Base-by-base conservation (phyloP, 2,888 invertebrate species). In the Schrankia costaestrigalis region DNA sequence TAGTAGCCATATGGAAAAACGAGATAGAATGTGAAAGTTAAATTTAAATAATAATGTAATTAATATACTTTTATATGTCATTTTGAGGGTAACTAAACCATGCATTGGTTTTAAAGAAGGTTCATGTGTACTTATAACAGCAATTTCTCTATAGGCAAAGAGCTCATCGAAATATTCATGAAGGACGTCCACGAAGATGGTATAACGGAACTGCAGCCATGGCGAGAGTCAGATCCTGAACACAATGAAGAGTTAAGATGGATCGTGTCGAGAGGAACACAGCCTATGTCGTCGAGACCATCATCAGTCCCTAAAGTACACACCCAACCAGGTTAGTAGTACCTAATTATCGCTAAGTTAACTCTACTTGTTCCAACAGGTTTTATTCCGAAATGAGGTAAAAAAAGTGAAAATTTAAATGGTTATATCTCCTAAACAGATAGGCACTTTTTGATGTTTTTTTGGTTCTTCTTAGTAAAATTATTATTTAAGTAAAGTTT, bases 151-250 rank as follows among this genome's bases (percentile, higher is more conserved):
- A 11, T 10, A 95, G 96, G 98, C 49, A 97, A 97, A 72, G 97
- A 98, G 82, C 94, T 98, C 34, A 95, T 98, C 63, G 97, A 98
- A 74, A 91, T 90, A 73, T 97, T 97, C 80, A 93, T 98, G 71
- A 89, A 89, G 38, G 92, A 95, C 67, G 84, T 98, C 31, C 83
- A 91, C 56, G 90, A 90, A 14, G 94, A 95, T 53, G 97, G 96
- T 1, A 85, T 95, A 12, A 90, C 89, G 3, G 82, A 90, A 30
- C 90, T 95, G 28, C 78, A 89, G 22, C 90, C 90, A 0, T 95
- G 94, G 94, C 52, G 55, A 22, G 71, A 77, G 24, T 58, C 69
- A 0, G 71, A 78, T 31, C 52, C 56, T 3, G 47, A 44, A 1
- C 14, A 45, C 32, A 88, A 87, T 67, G 45, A 63, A 2, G 58